Percentiles rank a stretch among this genome's conserved stretches.
Evolutionary conservation across 2,113 vertebrate genomes (phyloP).

Genomic region (Xenopus laevis): DNA sequence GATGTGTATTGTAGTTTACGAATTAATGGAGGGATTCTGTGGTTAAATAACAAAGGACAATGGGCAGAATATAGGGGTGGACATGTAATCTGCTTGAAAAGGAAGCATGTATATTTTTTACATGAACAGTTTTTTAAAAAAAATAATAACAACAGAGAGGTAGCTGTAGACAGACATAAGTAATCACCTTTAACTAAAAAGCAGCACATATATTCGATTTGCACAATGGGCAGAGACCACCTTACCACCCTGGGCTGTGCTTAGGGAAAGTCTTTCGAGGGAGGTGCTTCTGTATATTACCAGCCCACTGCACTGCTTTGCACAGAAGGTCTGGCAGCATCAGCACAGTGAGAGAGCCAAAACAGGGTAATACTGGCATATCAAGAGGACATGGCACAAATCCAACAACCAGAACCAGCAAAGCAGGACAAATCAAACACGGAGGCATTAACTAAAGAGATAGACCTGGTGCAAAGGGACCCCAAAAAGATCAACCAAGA

Average conservation of each 20-base stretch:
- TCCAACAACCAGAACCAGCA: conserved; percentile 30
- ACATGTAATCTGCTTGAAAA: no score
- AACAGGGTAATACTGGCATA: not conserved
- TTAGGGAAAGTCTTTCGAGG: conserved; percentile 1
- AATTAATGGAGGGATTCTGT: no score
- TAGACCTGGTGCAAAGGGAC: conserved; percentile 46
- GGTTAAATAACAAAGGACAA: no score
- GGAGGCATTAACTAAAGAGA: conserved; percentile 46
- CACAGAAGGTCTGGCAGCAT: conserved; percentile 1
- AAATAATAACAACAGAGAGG: no score
- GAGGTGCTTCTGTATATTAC: not conserved
- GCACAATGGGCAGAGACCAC: not conserved
- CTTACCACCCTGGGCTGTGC: not conserved
- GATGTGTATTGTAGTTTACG: no score
- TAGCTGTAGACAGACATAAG: no score
- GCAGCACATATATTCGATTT: no score
- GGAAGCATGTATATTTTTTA: no score
- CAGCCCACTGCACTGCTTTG: not conserved
- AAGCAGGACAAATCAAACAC: conserved; percentile 20
- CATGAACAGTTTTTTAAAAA: no score
- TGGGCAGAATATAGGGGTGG: no score
- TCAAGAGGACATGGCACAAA: conserved; percentile 39
- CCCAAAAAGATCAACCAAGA: conserved; percentile 49
- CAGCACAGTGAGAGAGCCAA: conserved; percentile 8
- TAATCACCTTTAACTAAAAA: no score